These are phyloP conservation scores for Nymphicus hollandicus DNA, from an alignment of 2,113 vertebrate genomes.

Conservation along the genomic window DNA sequence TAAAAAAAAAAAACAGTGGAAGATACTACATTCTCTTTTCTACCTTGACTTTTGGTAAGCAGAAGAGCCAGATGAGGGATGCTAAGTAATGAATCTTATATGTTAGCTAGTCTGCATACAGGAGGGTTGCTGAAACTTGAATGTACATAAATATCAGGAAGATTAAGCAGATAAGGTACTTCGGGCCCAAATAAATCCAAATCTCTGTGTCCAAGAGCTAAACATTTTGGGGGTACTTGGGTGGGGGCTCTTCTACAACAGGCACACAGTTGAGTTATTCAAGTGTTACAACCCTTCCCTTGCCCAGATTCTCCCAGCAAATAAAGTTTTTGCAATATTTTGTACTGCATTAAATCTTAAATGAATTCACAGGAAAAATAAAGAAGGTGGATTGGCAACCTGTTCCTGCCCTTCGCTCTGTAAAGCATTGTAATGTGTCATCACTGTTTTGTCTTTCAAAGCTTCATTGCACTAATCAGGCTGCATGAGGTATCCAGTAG, in stretches of 20 bases:
- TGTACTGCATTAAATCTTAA: background rate
- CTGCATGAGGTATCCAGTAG: background rate
- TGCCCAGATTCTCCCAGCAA: background rate
- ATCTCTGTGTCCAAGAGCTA: background rate
- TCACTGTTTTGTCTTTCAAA: background rate
- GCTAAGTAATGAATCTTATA: background rate
- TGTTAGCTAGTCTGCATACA: background rate
- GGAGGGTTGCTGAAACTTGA: background rate
- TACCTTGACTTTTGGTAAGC: background rate
- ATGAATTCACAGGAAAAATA: background rate
- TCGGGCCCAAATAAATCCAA: background rate
- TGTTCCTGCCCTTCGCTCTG: background rate
- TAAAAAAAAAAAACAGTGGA: background rate
- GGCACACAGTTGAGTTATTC: background rate
- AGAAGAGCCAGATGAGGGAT: background rate
- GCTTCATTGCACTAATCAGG: background rate
- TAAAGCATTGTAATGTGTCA: background rate
- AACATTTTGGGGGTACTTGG: rapidly evolving
- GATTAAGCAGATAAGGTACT: background rate
- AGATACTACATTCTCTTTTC: background rate
- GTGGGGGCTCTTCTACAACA: background rate
- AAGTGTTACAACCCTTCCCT: background rate
- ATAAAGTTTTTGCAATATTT: background rate
- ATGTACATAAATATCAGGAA: background rate
- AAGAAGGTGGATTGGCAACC: background rate